Base-by-base conservation (phyloP, 2,113 vertebrate species). In the Perccottus glenii region DNA sequence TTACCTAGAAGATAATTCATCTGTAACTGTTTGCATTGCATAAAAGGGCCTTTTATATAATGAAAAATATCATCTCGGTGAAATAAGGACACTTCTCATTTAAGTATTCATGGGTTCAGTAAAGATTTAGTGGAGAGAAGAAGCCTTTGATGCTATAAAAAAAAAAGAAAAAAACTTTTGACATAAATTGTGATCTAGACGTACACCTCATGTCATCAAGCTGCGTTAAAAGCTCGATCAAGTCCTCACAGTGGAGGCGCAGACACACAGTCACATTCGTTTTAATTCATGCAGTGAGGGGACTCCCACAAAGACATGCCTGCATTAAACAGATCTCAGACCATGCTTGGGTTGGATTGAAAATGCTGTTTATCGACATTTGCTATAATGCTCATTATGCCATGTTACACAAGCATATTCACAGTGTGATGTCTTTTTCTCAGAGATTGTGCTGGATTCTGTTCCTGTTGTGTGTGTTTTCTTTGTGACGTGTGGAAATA, bases 281-380 rank as follows among this genome's bases (percentile, higher is more conserved):
- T 55, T 55, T 55, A 33, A 33, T 38, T 33, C 52, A 36, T 55
- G 52, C 52, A 55, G 52, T 55, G 52, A 55, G 35, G 52, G 36
- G 52, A 55, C 12, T 60, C 11, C n/a, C 35, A 55, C 47, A 60
- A 11, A 59, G 3, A 57, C 32, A 66, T 56, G 38, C 50, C 35
- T 27, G 70, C 60, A 59, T 65, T 66, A 57, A 71, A 61, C 38
- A 44, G 81, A 47, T 68, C 61, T 65, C 60, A 49, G 60, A 36
- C 48, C 6, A 46, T 44, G 66, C 73, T 74, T 74, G 45, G 73
- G 53, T 16, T 74, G 43, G 35, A 9, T 50, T 69, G 52, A 56
- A 76, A 69, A 76, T 70, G 73, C 73, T 85, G 79, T 52, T 71
- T 80, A 63, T 66, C 45, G 43, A 71, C 67, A 71, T 78, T 71